Conservation (phyloP, 2,113 vertebrate species). For the Sphaerodactylus townsendi region DNA sequence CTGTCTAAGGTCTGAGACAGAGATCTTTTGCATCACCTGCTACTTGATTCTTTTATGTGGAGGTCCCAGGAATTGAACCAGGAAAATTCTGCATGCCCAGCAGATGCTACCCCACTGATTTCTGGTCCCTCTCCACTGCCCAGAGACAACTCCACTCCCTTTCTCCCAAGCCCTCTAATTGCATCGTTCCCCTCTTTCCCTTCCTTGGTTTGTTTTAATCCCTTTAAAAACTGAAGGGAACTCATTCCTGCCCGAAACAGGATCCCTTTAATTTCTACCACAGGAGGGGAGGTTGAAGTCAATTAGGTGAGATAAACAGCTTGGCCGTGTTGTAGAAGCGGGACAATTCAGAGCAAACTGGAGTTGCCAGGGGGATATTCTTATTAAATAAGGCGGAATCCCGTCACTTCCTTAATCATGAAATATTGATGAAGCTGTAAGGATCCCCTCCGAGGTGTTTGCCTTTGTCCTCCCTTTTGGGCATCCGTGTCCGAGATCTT, state of each 20-base stretch:
- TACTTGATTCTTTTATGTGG: too few relatives aligned
- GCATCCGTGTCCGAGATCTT: conserved; percentile 14
- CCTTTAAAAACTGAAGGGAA: conserved; percentile 46
- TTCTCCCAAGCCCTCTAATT: background rate
- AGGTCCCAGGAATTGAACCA: too few relatives aligned
- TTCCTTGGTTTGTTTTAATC: conserved; percentile 1
- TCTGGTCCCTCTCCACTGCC: background rate
- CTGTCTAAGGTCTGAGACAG: too few relatives aligned
- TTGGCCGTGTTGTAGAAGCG: background rate
- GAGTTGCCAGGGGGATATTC: conserved; percentile 57
- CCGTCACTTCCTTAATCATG: conserved; percentile 71
- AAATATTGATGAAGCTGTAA: conserved; percentile 74
- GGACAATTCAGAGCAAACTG: conserved; percentile 51
- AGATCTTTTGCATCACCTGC: too few relatives aligned
- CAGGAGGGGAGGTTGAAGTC: conserved; percentile 26
- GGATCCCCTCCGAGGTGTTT: conserved; percentile 60
- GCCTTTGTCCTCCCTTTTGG: conserved; percentile 61
- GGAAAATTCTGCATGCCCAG: too few relatives aligned
- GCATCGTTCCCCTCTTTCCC: conserved; percentile 1
- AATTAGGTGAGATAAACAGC: background rate
- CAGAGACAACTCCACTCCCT: conserved; percentile 43
- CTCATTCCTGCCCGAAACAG: conserved; percentile 43
- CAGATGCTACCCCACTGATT: too few relatives aligned
- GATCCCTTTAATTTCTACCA: conserved; percentile 58
- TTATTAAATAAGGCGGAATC: conserved; percentile 72